Base-by-base conservation (phyloP, 2,888 invertebrate genomes). In the Drosophila diplacantha region DNA sequence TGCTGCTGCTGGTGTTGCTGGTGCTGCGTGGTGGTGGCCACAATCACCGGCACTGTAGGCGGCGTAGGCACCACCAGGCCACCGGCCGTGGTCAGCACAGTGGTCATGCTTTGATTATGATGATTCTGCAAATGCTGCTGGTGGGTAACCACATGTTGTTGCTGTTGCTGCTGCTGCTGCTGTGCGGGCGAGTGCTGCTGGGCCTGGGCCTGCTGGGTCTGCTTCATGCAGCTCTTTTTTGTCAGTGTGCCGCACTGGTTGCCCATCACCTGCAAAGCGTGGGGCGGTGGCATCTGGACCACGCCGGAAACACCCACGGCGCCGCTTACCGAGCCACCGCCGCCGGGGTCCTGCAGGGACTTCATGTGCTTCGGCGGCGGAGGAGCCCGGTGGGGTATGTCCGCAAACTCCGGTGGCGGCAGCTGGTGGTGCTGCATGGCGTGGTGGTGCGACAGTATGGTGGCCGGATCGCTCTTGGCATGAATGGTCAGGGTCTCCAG, bases 401-500 rank as follows among this genome's bases (percentile, higher is more conserved):
- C 95, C 3, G 95, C 95, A 83, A 95, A 95, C 85, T 95, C 95
- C 0, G 95, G 95, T 0, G 95, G 95, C 0, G 95, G 95, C 54
- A 95, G 92, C 72, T 95, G 95, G 85, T 94, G 94, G 77, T 93
- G 93, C 18, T 92, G 91, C 86, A 93, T 91, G 22, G 93, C 92
- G 84, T 94, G 95, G 81, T 94, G 94, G 82, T 94, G 93, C 59
- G 93, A 91, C 55, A 93, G 85, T 65, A 93, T 93, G 0, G 93
- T 93, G 8, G 93, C 92, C 11, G 93, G 93, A 86, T 93, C 93
- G 71, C 91, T 92, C 86, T 92, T 93, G 14, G 91, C 90, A 65
- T 88, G 87, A 64, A 88, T 88, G 34, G 89, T 88, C 73, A 90
- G 67, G 32, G 90, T 91, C 87, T 94, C 94, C 59, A 95, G 87